Evolutionary conservation across 2,113 vertebrate species (phyloP).

Genomic region (Heteronetta atricapilla): DNA sequence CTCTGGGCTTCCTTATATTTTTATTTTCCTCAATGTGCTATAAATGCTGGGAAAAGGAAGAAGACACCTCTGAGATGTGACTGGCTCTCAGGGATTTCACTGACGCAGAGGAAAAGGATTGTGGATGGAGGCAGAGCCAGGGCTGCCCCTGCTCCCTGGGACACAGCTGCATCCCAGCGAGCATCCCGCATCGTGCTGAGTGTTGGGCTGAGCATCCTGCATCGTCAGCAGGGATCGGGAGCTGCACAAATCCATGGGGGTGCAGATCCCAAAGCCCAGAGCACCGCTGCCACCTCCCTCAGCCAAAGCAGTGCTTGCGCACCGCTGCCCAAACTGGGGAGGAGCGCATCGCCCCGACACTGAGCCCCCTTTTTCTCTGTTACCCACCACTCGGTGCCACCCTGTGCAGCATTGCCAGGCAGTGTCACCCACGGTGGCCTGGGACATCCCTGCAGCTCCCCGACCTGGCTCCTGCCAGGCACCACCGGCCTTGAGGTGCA

Average conservation of each 20-base stretch:
- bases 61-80: not conserved
- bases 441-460: not conserved
- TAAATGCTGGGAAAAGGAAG: not conserved
- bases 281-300: not conserved
- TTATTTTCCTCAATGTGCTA: not conserved
- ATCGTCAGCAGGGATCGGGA: not conserved
- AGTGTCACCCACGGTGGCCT: fast-evolving
- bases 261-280: not conserved
- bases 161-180: not conserved
- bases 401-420: not conserved
- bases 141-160: not conserved
- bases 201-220: not conserved
- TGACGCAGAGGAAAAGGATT: not conserved
- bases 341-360: too few relatives aligned
- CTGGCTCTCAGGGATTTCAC: not conserved
- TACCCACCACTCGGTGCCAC: not conserved
- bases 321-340: fast-evolving
- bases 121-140: not conserved
- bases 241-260: not conserved
- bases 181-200: not conserved
- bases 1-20: not conserved
- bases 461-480: fast-evolving
- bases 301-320: not conserved
- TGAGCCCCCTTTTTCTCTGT: not conserved
- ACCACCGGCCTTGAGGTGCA: not conserved